phyloP scores from a whole-genome alignment of 2,797 vertebrate species.

The Kryptopterus vitreolus region DNA sequence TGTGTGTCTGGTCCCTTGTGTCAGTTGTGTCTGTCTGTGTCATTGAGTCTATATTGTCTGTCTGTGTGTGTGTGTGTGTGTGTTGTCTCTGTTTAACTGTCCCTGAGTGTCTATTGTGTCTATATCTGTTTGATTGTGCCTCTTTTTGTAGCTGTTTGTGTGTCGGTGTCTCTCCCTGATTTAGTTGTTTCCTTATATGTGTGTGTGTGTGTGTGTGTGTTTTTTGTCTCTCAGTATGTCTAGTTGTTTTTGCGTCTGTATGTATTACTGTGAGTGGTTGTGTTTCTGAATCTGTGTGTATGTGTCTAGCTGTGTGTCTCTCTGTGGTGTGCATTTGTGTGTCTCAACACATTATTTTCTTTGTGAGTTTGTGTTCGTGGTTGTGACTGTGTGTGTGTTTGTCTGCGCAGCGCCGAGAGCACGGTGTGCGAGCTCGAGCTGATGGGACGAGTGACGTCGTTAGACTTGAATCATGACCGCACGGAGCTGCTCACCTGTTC shows the following conservation, averaged over 20 bases:
- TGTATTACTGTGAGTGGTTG: too few relatives aligned
- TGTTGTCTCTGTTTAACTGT: background rate
- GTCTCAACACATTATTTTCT: background rate
- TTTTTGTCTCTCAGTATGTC: background rate
- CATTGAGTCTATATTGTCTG: background rate
- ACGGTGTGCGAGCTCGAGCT: constrained; percentile 89
- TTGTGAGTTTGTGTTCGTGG: too few relatives aligned
- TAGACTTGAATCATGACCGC: constrained; percentile 91
- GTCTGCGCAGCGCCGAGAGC: constrained; percentile 81
- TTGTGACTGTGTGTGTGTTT: background rate
- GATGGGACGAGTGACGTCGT: constrained; percentile 88
- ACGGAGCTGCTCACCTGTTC: constrained; percentile 92
- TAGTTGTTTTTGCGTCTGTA: background rate
- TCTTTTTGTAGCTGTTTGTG: background rate
- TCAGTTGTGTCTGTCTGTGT: background rate
- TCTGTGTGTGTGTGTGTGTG: background rate
- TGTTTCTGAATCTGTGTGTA: background rate
- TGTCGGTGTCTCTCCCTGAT: background rate
- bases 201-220: background rate
- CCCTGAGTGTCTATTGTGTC: background rate
- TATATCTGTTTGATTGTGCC: background rate
- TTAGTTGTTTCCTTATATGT: background rate
- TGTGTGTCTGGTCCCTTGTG: too few relatives aligned
- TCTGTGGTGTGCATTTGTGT: background rate
- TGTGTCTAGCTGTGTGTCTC: background rate